Evolutionary conservation across 2,113 vertebrate genomes (phyloP).

Genomic region (Cebidichthys violaceus): DNA sequence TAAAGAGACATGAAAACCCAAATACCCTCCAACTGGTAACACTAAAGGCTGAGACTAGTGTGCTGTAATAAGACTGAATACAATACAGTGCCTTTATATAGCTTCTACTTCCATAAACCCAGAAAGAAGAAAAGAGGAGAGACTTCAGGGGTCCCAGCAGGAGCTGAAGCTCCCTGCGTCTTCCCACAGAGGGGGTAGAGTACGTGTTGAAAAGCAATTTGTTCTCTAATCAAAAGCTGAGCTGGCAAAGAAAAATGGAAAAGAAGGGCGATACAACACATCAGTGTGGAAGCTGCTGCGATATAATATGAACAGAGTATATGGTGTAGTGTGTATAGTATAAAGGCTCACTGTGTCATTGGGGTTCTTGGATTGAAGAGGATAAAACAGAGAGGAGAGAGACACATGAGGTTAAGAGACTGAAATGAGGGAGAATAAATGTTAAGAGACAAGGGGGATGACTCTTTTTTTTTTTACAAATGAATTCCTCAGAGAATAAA

Average conservation of each 20-base stretch:
- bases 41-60: constrained; percentile 1
- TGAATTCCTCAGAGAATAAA: constrained; percentile 5
- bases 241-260: constrained; percentile 43
- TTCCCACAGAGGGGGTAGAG: constrained; percentile 20
- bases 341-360: not conserved
- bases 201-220: constrained; percentile 38
- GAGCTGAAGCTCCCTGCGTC: constrained; percentile 15
- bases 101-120: constrained; percentile 2
- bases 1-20: not conserved
- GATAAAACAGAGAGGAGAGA: not conserved
- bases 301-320: constrained; percentile 14
- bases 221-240: constrained; percentile 56
- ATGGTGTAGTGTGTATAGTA: not conserved
- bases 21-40: not conserved
- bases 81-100: not conserved
- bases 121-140: constrained; percentile 36
- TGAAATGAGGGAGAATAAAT: constrained; percentile 16
- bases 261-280: constrained; percentile 23
- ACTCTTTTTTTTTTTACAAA: not conserved
- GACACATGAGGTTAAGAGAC: constrained; percentile 3
- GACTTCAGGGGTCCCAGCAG: constrained; percentile 36
- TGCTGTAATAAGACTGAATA: constrained; percentile 4
- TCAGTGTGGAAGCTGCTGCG: constrained; percentile 8
- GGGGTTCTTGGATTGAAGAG: constrained; percentile 11
- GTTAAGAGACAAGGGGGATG: not conserved